These are phyloP conservation scores for Euspilapteryx auroguttella DNA, from an alignment of 2,888 invertebrate genomes.

Conservation along the genomic window DNA sequence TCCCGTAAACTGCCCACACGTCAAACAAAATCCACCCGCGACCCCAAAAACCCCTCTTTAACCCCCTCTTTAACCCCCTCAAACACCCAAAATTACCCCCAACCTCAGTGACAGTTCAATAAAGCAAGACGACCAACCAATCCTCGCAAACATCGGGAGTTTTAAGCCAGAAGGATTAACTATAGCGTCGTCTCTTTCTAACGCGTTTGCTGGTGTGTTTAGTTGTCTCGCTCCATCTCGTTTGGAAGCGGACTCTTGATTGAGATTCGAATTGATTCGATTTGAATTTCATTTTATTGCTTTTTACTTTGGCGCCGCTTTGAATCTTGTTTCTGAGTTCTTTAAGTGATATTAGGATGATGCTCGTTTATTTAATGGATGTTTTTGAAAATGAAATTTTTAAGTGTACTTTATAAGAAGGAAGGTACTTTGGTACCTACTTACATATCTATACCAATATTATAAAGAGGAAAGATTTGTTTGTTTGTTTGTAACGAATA, in stretches of 20 bases:
- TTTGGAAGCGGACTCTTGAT: slow-evolving; percentile 51
- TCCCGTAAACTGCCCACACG: slow-evolving; percentile 57
- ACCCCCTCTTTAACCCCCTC: slow-evolving; percentile 46
- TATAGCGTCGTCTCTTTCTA: slow-evolving; percentile 26
- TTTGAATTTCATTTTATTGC: slow-evolving; percentile 49
- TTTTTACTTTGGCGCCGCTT: no score
- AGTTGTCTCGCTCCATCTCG: slow-evolving; percentile 25
- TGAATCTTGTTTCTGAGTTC: no score
- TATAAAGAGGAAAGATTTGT: no score
- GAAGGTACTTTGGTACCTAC: no score
- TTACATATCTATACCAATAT: no score
- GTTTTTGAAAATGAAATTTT: no score
- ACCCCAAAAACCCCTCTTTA: slow-evolving; percentile 16
- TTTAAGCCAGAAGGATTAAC: slow-evolving; percentile 63
- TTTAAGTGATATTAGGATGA: no score
- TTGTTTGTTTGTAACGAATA: no score
- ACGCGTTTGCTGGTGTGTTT: slow-evolving; percentile 11
- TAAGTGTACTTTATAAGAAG: no score
- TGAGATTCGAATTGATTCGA: slow-evolving; percentile 53
- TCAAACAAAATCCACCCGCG: slow-evolving; percentile 52
- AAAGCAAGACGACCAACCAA: slow-evolving; percentile 57
- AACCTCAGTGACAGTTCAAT: slow-evolving; percentile 60
- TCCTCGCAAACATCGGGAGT: slow-evolving; percentile 56
- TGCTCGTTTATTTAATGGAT: no score
- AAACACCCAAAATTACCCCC: slow-evolving; percentile 21